Conservation (phyloP, 2,797 vertebrate species). For the Pogoniulus pusillus region DNA sequence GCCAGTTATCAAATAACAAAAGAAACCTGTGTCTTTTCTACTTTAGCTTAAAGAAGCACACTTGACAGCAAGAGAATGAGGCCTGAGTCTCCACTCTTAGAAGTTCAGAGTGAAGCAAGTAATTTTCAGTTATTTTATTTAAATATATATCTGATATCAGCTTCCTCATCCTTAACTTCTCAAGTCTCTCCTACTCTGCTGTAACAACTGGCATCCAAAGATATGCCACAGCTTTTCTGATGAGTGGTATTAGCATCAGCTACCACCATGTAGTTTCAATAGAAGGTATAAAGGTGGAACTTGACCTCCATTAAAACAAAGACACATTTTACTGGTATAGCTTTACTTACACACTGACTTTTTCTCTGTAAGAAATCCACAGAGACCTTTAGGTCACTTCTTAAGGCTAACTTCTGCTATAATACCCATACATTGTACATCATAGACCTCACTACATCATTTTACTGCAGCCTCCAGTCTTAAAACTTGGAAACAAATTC, state of each 20-base stretch:
- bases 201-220: not conserved
- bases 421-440: not conserved
- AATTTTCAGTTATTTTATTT: not conserved
- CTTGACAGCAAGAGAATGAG: not conserved
- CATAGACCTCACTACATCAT: not conserved
- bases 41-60: slow-evolving; percentile 3
- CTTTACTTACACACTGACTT: not conserved
- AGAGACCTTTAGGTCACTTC: not conserved
- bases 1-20: not conserved
- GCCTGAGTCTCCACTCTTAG: not conserved
- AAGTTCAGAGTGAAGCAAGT: not conserved
- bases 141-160: not conserved
- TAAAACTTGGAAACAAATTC: not conserved
- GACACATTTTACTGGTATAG: not conserved
- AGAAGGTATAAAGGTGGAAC: not conserved
- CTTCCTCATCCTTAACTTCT: not conserved
- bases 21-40: not conserved
- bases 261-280: not conserved
- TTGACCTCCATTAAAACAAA: not conserved
- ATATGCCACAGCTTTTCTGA: not conserved
- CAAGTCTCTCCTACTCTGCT: not conserved
- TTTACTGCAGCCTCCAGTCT: not conserved
- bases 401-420: not conserved
- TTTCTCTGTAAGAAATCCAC: not conserved
- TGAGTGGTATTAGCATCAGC: not conserved